phyloP scores from a whole-genome alignment of 2,888 invertebrate species.

The Seira ritae region DNA sequence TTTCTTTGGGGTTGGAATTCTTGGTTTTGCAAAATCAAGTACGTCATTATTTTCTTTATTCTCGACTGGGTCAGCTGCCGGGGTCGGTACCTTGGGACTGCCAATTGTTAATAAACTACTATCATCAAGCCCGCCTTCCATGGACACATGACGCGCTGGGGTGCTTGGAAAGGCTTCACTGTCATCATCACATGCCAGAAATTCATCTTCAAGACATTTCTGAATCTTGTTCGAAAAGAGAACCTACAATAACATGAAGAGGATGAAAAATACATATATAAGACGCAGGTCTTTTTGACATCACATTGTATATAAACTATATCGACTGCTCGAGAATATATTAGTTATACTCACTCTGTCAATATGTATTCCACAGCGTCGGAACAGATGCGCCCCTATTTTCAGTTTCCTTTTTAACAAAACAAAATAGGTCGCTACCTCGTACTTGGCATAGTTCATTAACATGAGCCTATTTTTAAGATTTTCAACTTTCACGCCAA shows the following conservation, averaged over 20 bases:
- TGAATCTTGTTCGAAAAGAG: constrained; percentile 59
- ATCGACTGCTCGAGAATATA: too few species aligned
- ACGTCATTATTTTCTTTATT: constrained; percentile 73
- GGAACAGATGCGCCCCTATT: constrained; percentile 77
- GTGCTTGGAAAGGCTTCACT: constrained; percentile 57
- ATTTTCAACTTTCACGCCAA: constrained; percentile 75
- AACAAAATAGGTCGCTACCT: constrained; percentile 85
- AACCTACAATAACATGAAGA: constrained; percentile 26
- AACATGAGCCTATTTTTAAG: constrained; percentile 78
- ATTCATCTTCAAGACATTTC: constrained; percentile 70
- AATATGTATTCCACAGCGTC: constrained; percentile 74
- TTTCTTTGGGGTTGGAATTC: constrained; percentile 75
- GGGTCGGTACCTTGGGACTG: constrained; percentile 68
- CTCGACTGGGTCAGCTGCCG: constrained; percentile 51
- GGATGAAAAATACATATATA: background rate
- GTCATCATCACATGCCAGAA: constrained; percentile 69
- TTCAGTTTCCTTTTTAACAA: constrained; percentile 80
- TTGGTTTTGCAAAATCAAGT: constrained; percentile 75
- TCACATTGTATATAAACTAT: too few species aligned
- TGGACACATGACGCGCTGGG: constrained; percentile 74
- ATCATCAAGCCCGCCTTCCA: constrained; percentile 76
- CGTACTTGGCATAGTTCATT: constrained; percentile 82
- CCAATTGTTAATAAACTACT: constrained; percentile 75
- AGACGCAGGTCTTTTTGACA: background rate
- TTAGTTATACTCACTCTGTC: constrained; percentile 57